phyloP scores from a whole-genome alignment of 2,888 invertebrate genomes.

The Meliscaeva auricollis region DNA sequence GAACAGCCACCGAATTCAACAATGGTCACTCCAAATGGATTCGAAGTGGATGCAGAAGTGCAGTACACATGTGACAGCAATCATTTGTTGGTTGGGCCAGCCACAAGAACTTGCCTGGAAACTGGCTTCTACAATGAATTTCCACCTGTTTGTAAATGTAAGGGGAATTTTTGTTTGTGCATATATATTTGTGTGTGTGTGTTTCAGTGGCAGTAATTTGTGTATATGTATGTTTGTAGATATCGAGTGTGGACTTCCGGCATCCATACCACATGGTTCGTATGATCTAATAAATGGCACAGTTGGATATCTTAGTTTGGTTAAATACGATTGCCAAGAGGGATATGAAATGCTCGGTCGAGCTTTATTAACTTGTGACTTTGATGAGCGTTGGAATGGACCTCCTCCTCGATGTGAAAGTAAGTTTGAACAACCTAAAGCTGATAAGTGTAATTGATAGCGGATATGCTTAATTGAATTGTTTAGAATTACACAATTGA shows the following conservation, averaged over 20 bases:
- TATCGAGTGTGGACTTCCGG: slow-evolving; percentile 95
- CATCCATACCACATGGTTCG: slow-evolving; percentile 92
- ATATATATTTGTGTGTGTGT: too few species aligned
- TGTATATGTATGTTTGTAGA: slow-evolving; percentile 85
- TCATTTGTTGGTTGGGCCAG: slow-evolving; percentile 94
- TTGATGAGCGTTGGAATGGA: slow-evolving; percentile 97
- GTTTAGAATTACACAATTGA: too few species aligned
- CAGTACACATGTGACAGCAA: slow-evolving; percentile 94
- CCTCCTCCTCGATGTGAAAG: slow-evolving; percentile 95
- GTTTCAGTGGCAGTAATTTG: background rate
- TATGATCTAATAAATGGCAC: slow-evolving; percentile 93
- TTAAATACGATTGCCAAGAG: slow-evolving; percentile 92
- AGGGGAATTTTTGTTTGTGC: slow-evolving; percentile 81
- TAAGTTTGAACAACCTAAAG: too few species aligned
- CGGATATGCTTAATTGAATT: too few species aligned
- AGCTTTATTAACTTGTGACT: slow-evolving; percentile 93
- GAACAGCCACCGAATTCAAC: slow-evolving; percentile 97
- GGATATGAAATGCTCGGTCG: slow-evolving; percentile 95
- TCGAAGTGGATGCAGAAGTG: slow-evolving; percentile 92
- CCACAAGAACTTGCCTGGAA: slow-evolving; percentile 92
- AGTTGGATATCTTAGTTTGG: slow-evolving; percentile 93
- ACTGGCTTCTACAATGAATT: slow-evolving; percentile 97
- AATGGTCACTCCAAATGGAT: slow-evolving; percentile 90
- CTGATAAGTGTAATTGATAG: too few species aligned
- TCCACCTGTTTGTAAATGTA: slow-evolving; percentile 96